Conservation (phyloP, 2,113 vertebrate genomes). For the Taxidea taxus region DNA sequence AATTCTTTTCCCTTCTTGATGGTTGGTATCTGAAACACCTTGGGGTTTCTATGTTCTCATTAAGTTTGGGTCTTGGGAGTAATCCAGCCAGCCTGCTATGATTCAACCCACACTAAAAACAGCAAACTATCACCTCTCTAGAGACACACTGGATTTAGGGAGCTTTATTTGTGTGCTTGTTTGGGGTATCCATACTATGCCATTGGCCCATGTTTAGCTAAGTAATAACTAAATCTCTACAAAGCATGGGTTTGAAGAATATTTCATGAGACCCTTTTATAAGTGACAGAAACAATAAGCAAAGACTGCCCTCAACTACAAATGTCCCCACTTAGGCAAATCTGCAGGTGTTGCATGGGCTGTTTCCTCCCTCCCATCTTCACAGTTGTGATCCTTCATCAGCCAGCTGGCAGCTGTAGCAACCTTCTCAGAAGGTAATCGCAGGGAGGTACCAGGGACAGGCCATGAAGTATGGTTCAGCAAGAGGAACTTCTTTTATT, state of each 20-base stretch:
- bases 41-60: neutral
- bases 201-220: neutral
- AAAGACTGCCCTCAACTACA: neutral
- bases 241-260: neutral
- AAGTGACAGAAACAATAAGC: neutral
- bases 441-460: neutral
- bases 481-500: neutral
- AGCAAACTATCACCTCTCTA: neutral
- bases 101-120: neutral
- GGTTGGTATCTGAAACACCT: neutral
- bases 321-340: neutral
- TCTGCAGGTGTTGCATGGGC: neutral
- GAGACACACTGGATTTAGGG: neutral
- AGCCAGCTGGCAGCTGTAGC: neutral
- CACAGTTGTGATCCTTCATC: accelerated
- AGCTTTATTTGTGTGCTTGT: neutral
- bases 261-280: neutral
- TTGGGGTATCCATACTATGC: neutral
- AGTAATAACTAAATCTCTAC: neutral
- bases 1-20: neutral
- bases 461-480: neutral
- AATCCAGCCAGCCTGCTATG: neutral
- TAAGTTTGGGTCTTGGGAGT: neutral
- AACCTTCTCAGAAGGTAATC: neutral
- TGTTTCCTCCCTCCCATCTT: neutral